Percentiles rank a stretch among this genome's conserved stretches.
phyloP scores from a whole-genome alignment of 2,888 invertebrate species.

The Rhogogaster chlorosoma region DNA sequence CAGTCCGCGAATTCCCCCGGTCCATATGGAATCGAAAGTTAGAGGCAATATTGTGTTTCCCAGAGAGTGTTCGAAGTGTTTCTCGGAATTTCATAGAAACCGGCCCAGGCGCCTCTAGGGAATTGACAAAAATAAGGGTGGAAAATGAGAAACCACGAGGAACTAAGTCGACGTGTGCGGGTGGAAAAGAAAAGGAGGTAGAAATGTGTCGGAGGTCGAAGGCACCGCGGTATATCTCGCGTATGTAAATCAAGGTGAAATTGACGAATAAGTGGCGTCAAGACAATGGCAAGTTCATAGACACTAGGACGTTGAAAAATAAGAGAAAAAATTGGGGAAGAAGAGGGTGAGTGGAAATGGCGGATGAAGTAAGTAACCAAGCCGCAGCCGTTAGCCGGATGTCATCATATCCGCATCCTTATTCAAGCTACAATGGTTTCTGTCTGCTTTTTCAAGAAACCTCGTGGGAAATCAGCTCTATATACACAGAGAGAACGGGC shows the following conservation, averaged over 20 bases:
- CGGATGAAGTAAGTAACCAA: neutral
- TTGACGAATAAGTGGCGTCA: conserved; percentile 30
- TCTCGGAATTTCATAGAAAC: neutral
- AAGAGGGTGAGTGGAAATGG: neutral
- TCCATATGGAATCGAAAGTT: neutral
- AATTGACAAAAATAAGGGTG: neutral
- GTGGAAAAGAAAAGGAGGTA: neutral
- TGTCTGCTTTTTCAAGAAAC: conserved; percentile 40
- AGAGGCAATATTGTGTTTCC: neutral
- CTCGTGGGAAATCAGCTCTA: conserved; percentile 45
- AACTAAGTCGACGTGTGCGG: neutral
- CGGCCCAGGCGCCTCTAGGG: neutral
- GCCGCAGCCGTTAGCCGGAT: conserved; percentile 34
- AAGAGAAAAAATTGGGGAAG: neutral
- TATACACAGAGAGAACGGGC: conserved; percentile 19
- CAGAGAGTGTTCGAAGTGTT: neutral
- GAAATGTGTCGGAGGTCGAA: neutral
- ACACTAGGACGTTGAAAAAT: neutral
- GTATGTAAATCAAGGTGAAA: conserved; percentile 22
- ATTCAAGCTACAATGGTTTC: conserved; percentile 40
- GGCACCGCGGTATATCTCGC: neutral
- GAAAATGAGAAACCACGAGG: neutral
- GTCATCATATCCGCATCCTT: conserved; percentile 47
- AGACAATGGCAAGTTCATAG: conserved; percentile 1
- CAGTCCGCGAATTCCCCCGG: neutral